These are phyloP conservation scores for Leucophenga varia DNA, from an alignment of 1,140 invertebrate species.

Conservation along the genomic window DNA sequence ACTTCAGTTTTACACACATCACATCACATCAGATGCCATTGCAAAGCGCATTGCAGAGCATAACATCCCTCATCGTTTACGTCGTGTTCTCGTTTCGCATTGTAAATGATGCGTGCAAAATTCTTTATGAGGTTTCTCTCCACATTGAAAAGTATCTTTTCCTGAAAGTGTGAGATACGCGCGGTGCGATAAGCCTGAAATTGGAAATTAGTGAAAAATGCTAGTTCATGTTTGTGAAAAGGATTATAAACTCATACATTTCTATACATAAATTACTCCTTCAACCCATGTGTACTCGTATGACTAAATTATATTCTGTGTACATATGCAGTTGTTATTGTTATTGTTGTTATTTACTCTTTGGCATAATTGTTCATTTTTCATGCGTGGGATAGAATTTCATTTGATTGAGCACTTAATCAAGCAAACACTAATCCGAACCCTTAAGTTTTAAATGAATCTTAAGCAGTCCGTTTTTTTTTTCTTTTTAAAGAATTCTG, in stretches of 20 bases:
- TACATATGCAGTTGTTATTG: not conserved
- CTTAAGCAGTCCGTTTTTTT: no score
- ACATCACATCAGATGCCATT: conserved; percentile 17
- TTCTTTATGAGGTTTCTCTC: conserved; percentile 1
- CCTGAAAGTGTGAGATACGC: conserved; percentile 1
- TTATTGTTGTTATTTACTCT: conserved; percentile 17
- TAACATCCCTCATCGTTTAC: no score
- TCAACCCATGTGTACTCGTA: no score
- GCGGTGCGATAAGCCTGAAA: not conserved
- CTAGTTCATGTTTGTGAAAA: no score
- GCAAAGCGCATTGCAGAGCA: conserved; percentile 4
- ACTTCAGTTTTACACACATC: not conserved
- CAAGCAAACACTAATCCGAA: conserved; percentile 52
- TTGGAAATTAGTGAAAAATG: not conserved
- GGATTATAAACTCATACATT: no score
- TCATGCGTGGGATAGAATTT: conserved; percentile 49
- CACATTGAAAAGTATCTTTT: conserved; percentile 1
- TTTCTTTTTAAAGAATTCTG: no score
- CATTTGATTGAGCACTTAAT: conserved; percentile 51
- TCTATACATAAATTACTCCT: no score
- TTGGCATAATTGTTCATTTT: no score
- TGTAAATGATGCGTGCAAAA: no score
- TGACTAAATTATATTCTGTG: no score
- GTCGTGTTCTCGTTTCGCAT: no score
- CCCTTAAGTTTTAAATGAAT: no score